phyloP scores from a whole-genome alignment of 2,113 vertebrate species.

The Nannospalax galili region DNA sequence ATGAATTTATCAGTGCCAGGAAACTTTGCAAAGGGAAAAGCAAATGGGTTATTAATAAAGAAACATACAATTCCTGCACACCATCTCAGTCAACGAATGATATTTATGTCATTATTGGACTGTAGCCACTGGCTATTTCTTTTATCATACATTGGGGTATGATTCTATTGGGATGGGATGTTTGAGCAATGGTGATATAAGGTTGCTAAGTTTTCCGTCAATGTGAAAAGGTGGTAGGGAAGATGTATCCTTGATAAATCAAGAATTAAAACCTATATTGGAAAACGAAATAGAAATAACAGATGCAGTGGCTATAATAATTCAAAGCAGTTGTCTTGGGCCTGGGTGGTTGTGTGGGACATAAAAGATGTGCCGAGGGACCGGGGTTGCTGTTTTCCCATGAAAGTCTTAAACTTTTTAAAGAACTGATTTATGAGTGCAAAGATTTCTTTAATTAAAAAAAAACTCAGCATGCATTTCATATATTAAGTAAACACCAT shows the following conservation, averaged over 20 bases:
- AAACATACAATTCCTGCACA: not conserved
- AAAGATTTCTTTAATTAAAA: not conserved
- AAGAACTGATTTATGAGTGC: not conserved
- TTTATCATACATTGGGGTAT: not conserved
- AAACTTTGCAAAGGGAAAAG: slow-evolving; percentile 14
- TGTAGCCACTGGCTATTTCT: not conserved
- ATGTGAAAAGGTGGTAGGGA: not conserved
- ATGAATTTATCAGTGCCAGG: not conserved
- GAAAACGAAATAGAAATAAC: not conserved
- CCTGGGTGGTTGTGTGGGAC: not conserved
- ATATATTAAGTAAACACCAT: not conserved
- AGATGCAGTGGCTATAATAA: not conserved
- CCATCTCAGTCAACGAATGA: not conserved
- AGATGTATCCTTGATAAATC: not conserved
- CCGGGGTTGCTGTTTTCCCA: not conserved
- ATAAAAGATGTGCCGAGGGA: not conserved
- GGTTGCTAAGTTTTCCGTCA: not conserved
- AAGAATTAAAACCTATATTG: not conserved
- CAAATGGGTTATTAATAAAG: not conserved
- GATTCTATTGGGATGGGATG: not conserved
- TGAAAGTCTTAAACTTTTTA: not conserved
- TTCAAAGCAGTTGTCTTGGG: not conserved
- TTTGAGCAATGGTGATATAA: not conserved
- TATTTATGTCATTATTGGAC: not conserved
- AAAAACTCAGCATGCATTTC: not conserved